Percentiles rank a stretch among this genome's conserved stretches.
Evolutionary conservation across 2,888 invertebrate genomes (phyloP).

Genomic region (Nipponacmea schrenckii): DNA sequence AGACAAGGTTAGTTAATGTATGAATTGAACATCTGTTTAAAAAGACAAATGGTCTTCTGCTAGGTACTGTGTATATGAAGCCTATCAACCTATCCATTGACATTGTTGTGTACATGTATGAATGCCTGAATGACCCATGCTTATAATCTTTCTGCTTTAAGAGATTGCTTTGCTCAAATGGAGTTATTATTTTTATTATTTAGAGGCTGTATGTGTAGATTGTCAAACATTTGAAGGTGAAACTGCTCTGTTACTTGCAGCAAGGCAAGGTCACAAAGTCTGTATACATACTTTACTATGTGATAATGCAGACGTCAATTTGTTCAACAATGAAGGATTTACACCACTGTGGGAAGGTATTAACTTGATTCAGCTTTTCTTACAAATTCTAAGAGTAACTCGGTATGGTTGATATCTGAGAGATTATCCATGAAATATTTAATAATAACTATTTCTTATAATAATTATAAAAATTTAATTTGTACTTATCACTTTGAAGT

Average conservation of each 20-base stretch:
- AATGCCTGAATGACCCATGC: no score
- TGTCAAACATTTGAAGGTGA: conserved; percentile 63
- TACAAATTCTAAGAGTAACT: neutral
- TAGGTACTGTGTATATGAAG: neutral
- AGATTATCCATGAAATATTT: no score
- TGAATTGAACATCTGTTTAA: neutral
- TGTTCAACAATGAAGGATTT: conserved; percentile 45
- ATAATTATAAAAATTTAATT: no score
- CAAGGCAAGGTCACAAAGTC: conserved; percentile 46
- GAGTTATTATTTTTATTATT: neutral
- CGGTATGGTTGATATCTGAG: neutral
- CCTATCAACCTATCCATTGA: no score
- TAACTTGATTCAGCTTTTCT: neutral
- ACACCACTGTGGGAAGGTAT: conserved; percentile 63
- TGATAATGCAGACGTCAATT: conserved; percentile 59
- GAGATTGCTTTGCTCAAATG: no score
- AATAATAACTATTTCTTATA: no score
- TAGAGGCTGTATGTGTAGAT: conserved; percentile 53
- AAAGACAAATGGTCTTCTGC: neutral
- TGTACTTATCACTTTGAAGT: no score
- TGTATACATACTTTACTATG: conserved; percentile 54
- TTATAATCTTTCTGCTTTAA: no score
- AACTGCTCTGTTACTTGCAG: conserved; percentile 62
- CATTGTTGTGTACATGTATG: no score
- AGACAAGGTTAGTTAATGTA: conserved; percentile 38